Conservation (phyloP, 2,113 vertebrate species). For the Pluvianellus socialis region DNA sequence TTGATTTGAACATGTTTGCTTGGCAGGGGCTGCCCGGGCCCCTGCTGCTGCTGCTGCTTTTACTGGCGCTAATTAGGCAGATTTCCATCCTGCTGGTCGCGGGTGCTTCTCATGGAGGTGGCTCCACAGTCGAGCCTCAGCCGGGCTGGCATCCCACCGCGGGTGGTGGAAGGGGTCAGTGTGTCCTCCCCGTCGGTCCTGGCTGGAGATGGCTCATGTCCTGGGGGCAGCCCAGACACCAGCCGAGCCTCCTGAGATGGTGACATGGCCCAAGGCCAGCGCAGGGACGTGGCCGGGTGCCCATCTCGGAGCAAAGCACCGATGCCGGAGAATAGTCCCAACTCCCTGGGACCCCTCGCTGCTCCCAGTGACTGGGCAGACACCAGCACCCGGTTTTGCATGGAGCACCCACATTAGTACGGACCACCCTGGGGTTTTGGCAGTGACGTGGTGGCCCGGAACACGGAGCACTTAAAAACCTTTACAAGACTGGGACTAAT, state of each 20-base stretch:
- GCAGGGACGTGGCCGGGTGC: not conserved
- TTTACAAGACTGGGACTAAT: not conserved
- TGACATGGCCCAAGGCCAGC: not conserved
- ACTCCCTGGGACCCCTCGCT: not conserved
- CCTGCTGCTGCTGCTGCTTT: constrained; percentile 49
- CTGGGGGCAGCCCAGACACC: not conserved
- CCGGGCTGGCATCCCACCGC: not conserved
- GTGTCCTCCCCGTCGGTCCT: not conserved
- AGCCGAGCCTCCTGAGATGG: not conserved
- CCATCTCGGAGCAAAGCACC: not conserved
- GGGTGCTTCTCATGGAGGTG: not conserved
- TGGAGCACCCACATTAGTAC: not conserved
- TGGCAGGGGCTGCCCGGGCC: constrained; percentile 14
- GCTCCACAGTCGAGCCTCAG: fast-evolving
- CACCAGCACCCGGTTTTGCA: not conserved
- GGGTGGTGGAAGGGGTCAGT: too few species aligned
- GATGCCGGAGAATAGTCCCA: not conserved
- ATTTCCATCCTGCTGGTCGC: not conserved
- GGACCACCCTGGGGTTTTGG: not conserved
- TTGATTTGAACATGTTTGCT: constrained; percentile 34
- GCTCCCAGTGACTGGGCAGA: not conserved
- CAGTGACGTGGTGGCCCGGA: not conserved
- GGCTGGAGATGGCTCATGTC: not conserved
- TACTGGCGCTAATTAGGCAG: constrained; percentile 12
- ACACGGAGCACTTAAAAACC: not conserved